Conservation (phyloP, 2,888 invertebrate species). For the Euzetes globulus region DNA sequence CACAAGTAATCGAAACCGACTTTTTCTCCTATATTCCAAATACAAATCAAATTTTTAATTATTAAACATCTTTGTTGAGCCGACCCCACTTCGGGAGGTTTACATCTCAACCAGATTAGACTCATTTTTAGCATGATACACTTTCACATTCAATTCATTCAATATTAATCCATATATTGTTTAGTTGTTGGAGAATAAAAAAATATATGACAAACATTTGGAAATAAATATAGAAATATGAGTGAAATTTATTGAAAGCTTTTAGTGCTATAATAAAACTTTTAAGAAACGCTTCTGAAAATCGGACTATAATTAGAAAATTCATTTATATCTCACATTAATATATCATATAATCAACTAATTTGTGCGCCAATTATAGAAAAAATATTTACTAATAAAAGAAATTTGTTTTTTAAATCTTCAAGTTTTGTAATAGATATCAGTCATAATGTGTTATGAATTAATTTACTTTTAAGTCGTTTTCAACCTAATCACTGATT, state of each 20-base stretch:
- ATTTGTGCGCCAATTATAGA: slow-evolving; percentile 17
- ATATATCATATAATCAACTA: background rate
- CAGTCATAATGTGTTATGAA: background rate
- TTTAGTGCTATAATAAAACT: background rate
- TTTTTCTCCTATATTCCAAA: background rate
- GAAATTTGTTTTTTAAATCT: slow-evolving; percentile 1
- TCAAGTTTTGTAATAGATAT: background rate
- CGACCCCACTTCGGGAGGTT: no score
- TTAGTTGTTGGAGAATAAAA: no score
- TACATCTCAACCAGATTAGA: no score
- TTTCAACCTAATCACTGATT: background rate
- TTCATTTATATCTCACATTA: slow-evolving; percentile 15
- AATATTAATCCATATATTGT: no score
- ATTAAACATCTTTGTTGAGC: background rate
- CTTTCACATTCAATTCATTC: no score
- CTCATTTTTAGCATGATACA: no score
- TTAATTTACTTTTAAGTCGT: background rate
- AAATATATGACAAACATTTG: no score
- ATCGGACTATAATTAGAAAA: slow-evolving; percentile 9
- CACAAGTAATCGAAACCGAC: background rate
- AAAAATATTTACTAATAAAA: slow-evolving; percentile 9
- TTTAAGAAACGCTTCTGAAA: background rate
- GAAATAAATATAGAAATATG: no score
- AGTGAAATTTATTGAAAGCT: no score
- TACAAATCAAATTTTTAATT: background rate